Conservation (phyloP, 1,140 invertebrate species). For the Drosophila repleta region DNA sequence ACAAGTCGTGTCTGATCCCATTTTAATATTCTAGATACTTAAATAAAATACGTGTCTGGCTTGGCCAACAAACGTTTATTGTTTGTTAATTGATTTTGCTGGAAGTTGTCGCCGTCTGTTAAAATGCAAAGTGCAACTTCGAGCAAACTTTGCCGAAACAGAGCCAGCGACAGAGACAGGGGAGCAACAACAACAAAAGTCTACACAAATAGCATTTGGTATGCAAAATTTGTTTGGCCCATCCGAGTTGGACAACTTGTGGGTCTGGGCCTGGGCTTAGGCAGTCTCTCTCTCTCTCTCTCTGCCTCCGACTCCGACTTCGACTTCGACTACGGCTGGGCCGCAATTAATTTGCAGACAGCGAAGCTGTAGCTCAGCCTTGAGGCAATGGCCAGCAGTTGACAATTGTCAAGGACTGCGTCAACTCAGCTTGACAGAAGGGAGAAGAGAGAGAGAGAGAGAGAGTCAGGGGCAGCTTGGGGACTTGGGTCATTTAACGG, state of each 20-base stretch:
- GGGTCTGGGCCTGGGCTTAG: not conserved
- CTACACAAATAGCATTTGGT: conserved; percentile 59
- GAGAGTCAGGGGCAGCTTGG: not conserved
- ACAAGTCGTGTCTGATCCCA: conserved; percentile 80
- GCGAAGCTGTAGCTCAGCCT: conserved; percentile 61
- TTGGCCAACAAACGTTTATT: conserved; percentile 82
- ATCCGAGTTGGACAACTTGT: conserved; percentile 49
- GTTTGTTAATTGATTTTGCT: conserved; percentile 83
- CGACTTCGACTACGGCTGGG: not conserved
- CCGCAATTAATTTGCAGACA: conserved; percentile 79
- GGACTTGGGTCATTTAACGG: conserved; percentile 77
- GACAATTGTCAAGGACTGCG: conserved; percentile 80
- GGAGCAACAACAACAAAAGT: not conserved
- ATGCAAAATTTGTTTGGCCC: conserved; percentile 79
- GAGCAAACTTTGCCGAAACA: conserved; percentile 28
- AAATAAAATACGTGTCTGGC: conserved; percentile 83
- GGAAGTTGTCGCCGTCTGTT: conserved; percentile 66
- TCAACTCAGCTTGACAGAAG: conserved; percentile 47
- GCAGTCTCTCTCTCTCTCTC: too few relatives aligned
- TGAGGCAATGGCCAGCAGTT: conserved; percentile 58
- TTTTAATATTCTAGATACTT: conserved; percentile 84
- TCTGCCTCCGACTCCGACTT: not conserved
- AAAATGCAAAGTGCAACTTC: conserved; percentile 82
- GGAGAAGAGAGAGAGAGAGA: not conserved
- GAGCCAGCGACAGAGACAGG: conserved; percentile 23